A percentile compares a stretch with the other conserved stretches of the same genome.
Evolutionary conservation across 1,140 invertebrate genomes (phyloP).

Genomic region (Scaptodrosophila lebanonensis): DNA sequence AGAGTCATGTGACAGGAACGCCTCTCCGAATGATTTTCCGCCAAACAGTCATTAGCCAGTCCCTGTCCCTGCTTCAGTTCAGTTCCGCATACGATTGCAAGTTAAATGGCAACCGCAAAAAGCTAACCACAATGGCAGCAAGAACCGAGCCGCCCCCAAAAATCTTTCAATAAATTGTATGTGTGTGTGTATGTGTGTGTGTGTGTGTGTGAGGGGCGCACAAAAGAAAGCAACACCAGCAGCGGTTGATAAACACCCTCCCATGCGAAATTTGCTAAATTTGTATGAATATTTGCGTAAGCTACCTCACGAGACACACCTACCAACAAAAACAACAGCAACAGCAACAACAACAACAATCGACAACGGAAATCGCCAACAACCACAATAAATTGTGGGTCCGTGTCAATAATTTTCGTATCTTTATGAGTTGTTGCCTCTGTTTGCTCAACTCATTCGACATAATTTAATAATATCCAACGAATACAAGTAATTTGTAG

Average conservation of each 20-base stretch:
- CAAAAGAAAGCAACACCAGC: conserved; percentile 53
- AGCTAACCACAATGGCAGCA: too few relatives aligned
- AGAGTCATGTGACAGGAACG: too few relatives aligned
- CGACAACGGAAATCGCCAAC: conserved; percentile 22
- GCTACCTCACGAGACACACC: conserved; percentile 24
- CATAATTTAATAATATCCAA: conserved; percentile 45
- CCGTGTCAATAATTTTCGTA: conserved; percentile 11
- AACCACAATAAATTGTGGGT: not conserved
- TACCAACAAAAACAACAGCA: conserved; percentile 8
- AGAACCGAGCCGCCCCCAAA: too few relatives aligned
- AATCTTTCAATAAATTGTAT: too few relatives aligned
- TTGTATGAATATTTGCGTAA: conserved; percentile 3
- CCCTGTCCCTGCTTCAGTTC: too few relatives aligned
- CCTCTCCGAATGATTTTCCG: too few relatives aligned
- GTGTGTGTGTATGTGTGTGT: too few relatives aligned
- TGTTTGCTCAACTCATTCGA: conserved; percentile 65
- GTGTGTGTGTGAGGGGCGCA: conserved; percentile 63
- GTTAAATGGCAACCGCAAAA: too few relatives aligned
- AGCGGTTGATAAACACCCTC: conserved; percentile 32
- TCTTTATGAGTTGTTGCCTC: not conserved
- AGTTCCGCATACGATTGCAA: too few relatives aligned
- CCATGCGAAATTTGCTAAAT: conserved; percentile 2
- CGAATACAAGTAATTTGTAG: conserved; percentile 52
- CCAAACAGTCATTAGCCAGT: too few relatives aligned
- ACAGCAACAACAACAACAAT: conserved; percentile 2